Percentiles rank a stretch among this genome's conserved stretches.
Conservation (phyloP, 1,140 invertebrate genomes). For the Achatina immaculata region DNA sequence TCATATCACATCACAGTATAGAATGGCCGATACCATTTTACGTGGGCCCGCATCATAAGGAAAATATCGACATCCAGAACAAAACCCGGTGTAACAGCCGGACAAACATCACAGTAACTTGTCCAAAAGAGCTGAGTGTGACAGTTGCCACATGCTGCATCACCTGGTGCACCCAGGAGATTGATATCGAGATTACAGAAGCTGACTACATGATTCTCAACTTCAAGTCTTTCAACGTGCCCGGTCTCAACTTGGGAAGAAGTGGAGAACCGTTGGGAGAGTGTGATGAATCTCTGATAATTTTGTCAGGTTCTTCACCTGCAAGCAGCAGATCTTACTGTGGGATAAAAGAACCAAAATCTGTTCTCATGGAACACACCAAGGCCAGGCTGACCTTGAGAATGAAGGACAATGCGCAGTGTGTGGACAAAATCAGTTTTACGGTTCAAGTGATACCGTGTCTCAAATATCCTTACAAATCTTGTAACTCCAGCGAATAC, state of each 20-base stretch:
- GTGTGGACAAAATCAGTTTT: slow-evolving; percentile 22
- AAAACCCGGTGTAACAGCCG: not conserved
- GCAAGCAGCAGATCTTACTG: not conserved
- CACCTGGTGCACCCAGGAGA: not conserved
- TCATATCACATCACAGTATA: too few relatives aligned
- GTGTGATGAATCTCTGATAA: slow-evolving; percentile 11
- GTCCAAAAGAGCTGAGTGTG: not conserved
- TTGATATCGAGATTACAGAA: not conserved
- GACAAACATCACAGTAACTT: not conserved
- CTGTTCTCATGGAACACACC: slow-evolving; percentile 17
- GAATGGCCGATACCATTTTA: too few relatives aligned
- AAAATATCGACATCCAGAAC: not conserved
- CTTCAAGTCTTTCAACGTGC: slow-evolving; percentile 16
- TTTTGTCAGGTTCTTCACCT: not conserved
- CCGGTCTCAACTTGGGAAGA: not conserved
- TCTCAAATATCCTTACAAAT: not conserved
- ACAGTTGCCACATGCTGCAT: slow-evolving; percentile 27
- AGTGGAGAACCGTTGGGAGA: not conserved
- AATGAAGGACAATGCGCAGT: slow-evolving; percentile 10
- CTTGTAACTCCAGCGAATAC: slow-evolving; percentile 8
- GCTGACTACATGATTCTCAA: slow-evolving; percentile 3
- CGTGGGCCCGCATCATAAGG: too few relatives aligned
- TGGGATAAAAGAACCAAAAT: slow-evolving; percentile 23
- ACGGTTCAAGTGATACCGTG: slow-evolving; percentile 14
- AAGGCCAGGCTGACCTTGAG: not conserved